Evolutionary conservation across 2,797 vertebrate species (phyloP), one percentile per base, ranked within the genome.

Genomic region (Morus bassanus): DNA sequence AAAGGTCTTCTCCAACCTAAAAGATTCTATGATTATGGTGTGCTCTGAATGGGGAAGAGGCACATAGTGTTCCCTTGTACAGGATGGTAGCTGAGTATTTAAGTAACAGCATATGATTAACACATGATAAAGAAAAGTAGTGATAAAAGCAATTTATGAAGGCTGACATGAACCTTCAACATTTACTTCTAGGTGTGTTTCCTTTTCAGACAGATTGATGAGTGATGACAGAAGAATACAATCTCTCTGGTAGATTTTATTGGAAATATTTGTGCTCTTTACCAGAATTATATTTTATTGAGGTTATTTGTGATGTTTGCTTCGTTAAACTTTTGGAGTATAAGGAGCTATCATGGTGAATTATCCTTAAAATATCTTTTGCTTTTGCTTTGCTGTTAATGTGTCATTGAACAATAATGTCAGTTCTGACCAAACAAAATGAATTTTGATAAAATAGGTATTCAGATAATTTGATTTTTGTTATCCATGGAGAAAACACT

Each of bases 111-210:
- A 13, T 46, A 4, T 30, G 46, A 57, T 70, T 73, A 89, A 67
- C 81, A 64, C 46, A 4, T 3, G 48, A 30, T 64, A 45, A 56
- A 85, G 61, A 89, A 68, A 72, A 84, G 61, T 9, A 37, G 48
- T 72, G 80, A 90, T 92, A 94, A 89, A 94, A 78, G 28, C 89
- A 57, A 39, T 91, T 82, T 75, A 76, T 75, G 73, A 68, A 90
- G 69, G 41, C 31, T 54, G 89, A 60, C 23, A 0, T 35, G 82
- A 85, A 64, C 74, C 82, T 78, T 64, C 37, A 68, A 4, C 43
- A 4, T 79, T 85, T 56, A 46, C 50, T 69, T 64, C 35, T 37
- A 78, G 74, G 46, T 54, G 35, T 87, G 51, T 89, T 94, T 87
- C 63, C 78, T 91, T 82, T 78, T 82, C 81, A 68, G 73, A 75